Evolutionary conservation across 2,113 vertebrate genomes (phyloP), one percentile per base, ranked within the genome.

Genomic region (Sinocyclocheilus anshuiensis): DNA sequence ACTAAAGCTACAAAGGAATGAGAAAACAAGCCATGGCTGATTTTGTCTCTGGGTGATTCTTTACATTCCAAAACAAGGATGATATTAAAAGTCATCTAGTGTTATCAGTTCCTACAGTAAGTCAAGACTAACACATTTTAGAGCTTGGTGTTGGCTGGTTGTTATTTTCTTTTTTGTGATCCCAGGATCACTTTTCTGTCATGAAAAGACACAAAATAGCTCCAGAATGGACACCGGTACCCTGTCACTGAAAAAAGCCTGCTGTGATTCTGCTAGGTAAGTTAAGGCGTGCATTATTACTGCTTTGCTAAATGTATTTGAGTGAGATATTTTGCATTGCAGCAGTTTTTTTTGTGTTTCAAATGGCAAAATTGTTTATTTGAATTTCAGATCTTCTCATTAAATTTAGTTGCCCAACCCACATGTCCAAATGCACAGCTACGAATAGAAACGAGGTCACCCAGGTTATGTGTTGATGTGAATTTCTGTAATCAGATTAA

Each of bases 21-120:
- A 36, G 26, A 83, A 48, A 42, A 59, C 53, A 78, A 78, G 29
- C 53, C 78, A 63, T 80, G 78, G 29, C 15, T 26, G 42, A 82
- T 82, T 69, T 82, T 82, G 63, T 50, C 42, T 69, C 42, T 29
- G 59, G 1, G 22, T 48, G n/a, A 39, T 48, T 82, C 61, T 81
- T 16, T 16, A 7, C 42, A 69, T n/a, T 42, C 39, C 11, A 75
- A 75, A 76, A 24, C 22, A n/a, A 22, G 45, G 42, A 77, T 29
- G 24, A 55, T 48, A 29, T 78, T n/a, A 74, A 36, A 42, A 74
- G 7, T 12, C 71, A 36, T 45, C 26, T 69, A 8, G 11, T 39
- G 69, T 74, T 74, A 45, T 36, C 71, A 12, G 36, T 74, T 74
- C 0, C 20, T 11, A 59, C 7, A 59, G 20, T 59, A n/a, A 8